Evolutionary conservation across 1,140 invertebrate species (phyloP).

Genomic region (Arion vulgaris): DNA sequence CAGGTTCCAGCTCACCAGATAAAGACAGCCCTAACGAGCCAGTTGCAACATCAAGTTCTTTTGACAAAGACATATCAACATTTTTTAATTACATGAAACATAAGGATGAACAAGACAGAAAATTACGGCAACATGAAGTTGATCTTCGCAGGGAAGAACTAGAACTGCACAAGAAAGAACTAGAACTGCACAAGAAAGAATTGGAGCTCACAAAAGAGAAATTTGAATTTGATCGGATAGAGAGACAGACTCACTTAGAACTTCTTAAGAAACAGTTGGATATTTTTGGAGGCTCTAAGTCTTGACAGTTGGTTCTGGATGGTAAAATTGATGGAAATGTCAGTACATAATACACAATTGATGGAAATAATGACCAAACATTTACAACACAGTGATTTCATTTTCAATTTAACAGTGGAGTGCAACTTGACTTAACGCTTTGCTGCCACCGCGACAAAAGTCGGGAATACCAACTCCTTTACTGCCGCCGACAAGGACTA

Average conservation of each 20-base stretch:
- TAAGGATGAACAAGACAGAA: constrained; percentile 33
- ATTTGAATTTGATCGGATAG: constrained; percentile 35
- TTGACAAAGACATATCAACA: not conserved
- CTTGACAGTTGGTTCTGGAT: constrained; percentile 1
- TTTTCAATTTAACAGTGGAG: not conserved
- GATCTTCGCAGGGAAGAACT: constrained; percentile 22
- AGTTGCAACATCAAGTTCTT: not conserved
- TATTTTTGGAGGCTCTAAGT: not conserved
- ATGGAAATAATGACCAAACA: constrained; percentile 26
- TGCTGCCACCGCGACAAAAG: too few relatives aligned
- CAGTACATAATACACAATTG: constrained; percentile 25
- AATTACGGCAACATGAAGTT: constrained; percentile 7
- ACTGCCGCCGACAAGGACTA: too few relatives aligned
- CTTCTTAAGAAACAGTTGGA: constrained; percentile 34
- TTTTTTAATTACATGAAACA: constrained; percentile 26
- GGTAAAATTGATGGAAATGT: constrained; percentile 19
- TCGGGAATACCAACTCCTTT: too few relatives aligned
- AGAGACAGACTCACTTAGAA: constrained; percentile 35
- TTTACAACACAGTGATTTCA: constrained; percentile 12
- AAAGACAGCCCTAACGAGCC: not conserved
- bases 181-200: constrained; percentile 26
- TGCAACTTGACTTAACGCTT: too few relatives aligned
- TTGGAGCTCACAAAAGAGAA: too few relatives aligned
- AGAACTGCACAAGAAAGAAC: constrained; percentile 31
- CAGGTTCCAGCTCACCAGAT: not conserved